Percentiles rank a stretch among this genome's conserved stretches.
phyloP scores from a whole-genome alignment of 2,888 invertebrate genomes.

The Hybos culiciformis region DNA sequence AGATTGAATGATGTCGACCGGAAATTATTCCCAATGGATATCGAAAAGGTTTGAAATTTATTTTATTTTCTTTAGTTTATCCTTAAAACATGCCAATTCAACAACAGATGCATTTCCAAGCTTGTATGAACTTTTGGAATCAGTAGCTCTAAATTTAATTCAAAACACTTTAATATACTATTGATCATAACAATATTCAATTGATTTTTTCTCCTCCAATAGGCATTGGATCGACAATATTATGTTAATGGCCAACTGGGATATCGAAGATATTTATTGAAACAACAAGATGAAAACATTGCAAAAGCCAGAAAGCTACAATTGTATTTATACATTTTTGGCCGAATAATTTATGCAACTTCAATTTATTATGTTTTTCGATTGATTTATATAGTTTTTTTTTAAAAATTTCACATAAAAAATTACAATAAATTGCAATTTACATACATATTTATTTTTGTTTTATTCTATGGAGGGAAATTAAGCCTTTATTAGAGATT shows the following conservation, averaged over 20 bases:
- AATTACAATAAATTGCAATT: no score
- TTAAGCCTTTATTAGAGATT: no score
- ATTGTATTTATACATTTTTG: neutral
- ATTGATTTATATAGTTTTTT: neutral
- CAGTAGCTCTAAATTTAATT: no score
- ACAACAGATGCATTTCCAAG: no score
- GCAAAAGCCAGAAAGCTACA: neutral
- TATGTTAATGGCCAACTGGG: neutral
- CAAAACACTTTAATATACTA: neutral
- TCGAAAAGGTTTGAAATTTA: neutral
- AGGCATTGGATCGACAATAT: neutral
- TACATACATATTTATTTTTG: no score
- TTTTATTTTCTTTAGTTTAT: no score
- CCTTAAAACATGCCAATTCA: no score
- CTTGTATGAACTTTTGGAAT: no score
- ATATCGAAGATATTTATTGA: neutral
- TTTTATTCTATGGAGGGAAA: no score
- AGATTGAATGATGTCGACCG: neutral
- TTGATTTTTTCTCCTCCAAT: neutral
- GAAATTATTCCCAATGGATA: neutral
- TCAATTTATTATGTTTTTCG: neutral
- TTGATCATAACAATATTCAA: neutral
- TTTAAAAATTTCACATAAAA: neutral
- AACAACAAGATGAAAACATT: neutral
- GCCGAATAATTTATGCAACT: neutral